Conservation (phyloP, 1,140 invertebrate genomes). For the Araneus ventricosus region DNA sequence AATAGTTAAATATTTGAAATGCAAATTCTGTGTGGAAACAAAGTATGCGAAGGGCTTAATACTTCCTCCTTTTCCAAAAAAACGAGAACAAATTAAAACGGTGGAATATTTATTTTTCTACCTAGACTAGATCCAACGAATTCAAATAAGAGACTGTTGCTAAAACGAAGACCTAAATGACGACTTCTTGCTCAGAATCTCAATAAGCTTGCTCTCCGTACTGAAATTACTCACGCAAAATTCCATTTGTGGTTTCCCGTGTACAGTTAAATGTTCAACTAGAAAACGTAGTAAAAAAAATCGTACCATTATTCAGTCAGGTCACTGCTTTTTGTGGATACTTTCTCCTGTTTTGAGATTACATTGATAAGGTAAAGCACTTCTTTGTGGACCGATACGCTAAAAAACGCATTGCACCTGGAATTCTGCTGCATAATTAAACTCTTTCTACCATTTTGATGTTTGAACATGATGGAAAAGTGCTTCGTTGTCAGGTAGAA, state of each 20-base stretch:
- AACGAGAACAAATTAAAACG: background rate
- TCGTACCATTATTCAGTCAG: background rate
- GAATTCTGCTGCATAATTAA: background rate
- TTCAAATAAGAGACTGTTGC: background rate
- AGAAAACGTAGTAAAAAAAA: background rate
- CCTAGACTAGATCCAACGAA: background rate
- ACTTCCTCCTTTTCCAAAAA: background rate
- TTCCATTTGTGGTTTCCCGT: background rate
- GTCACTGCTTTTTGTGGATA: background rate
- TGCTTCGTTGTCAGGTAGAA: background rate
- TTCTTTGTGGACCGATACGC: background rate
- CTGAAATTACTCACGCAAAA: background rate
- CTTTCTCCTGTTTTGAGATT: background rate
- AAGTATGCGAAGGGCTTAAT: too few species aligned
- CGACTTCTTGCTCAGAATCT: background rate
- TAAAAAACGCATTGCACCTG: background rate
- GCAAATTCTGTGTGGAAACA: too few species aligned
- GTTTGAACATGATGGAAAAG: background rate
- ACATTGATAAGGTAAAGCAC: background rate
- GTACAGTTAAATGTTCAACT: background rate
- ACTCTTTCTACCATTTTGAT: background rate
- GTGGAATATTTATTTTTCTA: background rate
- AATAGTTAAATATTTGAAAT: too few species aligned
- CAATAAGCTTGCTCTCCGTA: background rate
- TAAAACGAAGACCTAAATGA: background rate